phyloP scores from a whole-genome alignment of 2,797 vertebrate species.

The Etheostoma nigrum region DNA sequence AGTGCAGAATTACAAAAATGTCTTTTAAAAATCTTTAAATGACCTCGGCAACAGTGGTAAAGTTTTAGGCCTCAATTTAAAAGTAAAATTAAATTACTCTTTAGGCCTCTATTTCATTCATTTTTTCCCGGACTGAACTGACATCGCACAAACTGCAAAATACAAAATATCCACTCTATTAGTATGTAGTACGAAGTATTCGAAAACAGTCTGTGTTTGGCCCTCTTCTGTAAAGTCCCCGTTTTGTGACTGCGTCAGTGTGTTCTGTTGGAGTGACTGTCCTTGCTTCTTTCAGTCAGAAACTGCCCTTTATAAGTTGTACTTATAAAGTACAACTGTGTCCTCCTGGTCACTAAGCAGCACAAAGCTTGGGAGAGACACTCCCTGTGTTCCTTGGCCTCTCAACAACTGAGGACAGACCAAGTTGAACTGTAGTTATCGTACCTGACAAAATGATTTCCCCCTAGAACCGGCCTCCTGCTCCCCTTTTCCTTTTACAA shows the following conservation, averaged over 20 bases:
- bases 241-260: constrained; percentile 28
- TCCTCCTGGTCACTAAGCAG: constrained; percentile 48
- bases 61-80: neutral
- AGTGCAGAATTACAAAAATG: neutral
- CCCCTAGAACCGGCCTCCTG: constrained; percentile 38
- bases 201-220: neutral
- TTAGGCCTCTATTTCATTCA: neutral
- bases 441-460: constrained; percentile 48
- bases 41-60: neutral
- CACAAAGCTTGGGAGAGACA: constrained; percentile 45
- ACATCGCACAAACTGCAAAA: neutral
- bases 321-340: constrained; percentile 13
- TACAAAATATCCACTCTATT: neutral
- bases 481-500: constrained; percentile 46
- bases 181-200: neutral
- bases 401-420: constrained; percentile 48
- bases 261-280: constrained; percentile 40
- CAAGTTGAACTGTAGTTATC: constrained; percentile 60
- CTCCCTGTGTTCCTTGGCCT: constrained; percentile 30
- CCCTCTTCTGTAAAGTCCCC: constrained; percentile 4
- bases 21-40: neutral
- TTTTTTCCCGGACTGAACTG: neutral
- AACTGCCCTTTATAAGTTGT: constrained; percentile 58
- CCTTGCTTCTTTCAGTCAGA: constrained; percentile 58
- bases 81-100: neutral